Evolutionary conservation across 2,888 invertebrate species (phyloP), one percentile per base, ranked within the genome.

Genomic region (Biston stratarius): DNA sequence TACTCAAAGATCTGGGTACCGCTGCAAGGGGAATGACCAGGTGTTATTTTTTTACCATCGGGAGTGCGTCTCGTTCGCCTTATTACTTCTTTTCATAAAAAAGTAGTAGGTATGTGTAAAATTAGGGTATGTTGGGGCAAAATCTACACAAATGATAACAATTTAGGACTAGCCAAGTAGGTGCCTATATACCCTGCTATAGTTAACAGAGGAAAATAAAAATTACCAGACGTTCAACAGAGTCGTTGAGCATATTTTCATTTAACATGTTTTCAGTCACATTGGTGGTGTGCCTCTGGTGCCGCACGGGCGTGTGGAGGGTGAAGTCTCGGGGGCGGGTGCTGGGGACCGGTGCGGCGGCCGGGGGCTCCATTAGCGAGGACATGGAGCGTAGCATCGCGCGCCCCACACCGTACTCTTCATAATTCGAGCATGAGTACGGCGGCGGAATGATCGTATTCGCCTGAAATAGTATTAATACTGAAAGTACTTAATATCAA

Each of bases 361-460:
- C 61, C 40, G 59, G 70, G 47, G 57, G 45, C 73, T 94, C 94
- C 10, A 94, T 94, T 78, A 95, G 83, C 75, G 95, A 95, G 69
- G 95, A 95, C 74, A 95, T 92, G 72, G 96, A 95, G 67, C 95
- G 94, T 71, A 95, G 94, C 82, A 95, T 84, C 73, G 90, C 80
- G 76, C 86, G 88, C 78, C 89, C 93, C 74, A 88, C 88, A 77
- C 95, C 95, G 76, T 86, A 89, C 70, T 90, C 90, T 76, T 96
- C 97, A 77, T 96, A 95, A 86, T 96, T 96, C 75, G 96, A 96
- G 80, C 96, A 96, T 66, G 97, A 97, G 89, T 97, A 97, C 15
- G 97, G 97, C 53, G 97, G 97, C 68, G 97, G 97, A 78, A 97
- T 96, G 85, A 97, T 94, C 66, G 96, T 96, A 87, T 97, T 97